Base-by-base conservation (phyloP, 2,797 vertebrate species). In the Lepidocolaptes lacrymiger region DNA sequence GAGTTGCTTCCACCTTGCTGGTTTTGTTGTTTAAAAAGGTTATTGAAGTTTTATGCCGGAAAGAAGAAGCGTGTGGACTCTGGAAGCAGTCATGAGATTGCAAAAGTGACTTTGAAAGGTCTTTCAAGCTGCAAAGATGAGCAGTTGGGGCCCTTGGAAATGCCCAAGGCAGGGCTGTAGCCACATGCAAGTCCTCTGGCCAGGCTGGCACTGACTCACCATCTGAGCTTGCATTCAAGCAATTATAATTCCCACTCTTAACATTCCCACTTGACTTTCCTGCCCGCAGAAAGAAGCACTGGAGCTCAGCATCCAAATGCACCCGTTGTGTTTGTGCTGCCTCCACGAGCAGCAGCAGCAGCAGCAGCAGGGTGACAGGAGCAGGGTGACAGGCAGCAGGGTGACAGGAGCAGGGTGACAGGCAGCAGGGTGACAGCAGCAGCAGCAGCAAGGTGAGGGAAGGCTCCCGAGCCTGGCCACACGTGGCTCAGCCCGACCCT, bases 271-370 rank as follows among this genome's bases (percentile, higher is more conserved):
- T 43, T 43, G 52, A 4, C 41, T 46, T 77, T 37, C 9, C 32
- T 86, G 44, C 41, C 66, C 6, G 9, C 37, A 63, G 92, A 43
- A 85, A 20, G 84, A 21, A 43, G 52, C 68, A 8, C 41, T 16
- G 51, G 52, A 74, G 55, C 75, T 23, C 59, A 78, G 44, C 52
- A 61, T 43, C 77, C 61, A 6, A 63, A 3, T 7, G 18, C 4
- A 1, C 15, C 21, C 2, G 0, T 9, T 63, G 13, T 23, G 63
- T 26, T 26, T 37, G 51, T 4, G 0, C 7, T n/a, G 44, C 20
- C 36, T 24, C 26, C 2, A 0, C 1, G 37, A 74, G 67, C 34
- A 41, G 2, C 27, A n/a, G 68, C 23, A 49, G 46, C 48, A 49
- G 44, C 10, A 46, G 46, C 46, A 46, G 39, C 39, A 39, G 37